A percentile compares a stretch with the other conserved stretches of the same genome.
phyloP scores from a whole-genome alignment of 1,140 invertebrate species.

The Dryas iulia region DNA sequence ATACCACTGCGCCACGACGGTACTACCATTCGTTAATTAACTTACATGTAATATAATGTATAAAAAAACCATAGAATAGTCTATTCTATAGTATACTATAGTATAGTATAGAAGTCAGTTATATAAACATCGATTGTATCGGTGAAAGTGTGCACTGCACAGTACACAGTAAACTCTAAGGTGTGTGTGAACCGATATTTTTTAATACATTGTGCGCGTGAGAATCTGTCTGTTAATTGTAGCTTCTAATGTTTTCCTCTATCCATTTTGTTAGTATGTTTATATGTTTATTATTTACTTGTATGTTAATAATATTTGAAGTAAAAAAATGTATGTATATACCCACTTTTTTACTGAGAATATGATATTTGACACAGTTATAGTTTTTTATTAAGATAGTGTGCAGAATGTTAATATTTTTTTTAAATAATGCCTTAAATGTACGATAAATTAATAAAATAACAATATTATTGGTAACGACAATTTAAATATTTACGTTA shows the following conservation, averaged over 20 bases:
- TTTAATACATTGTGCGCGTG: background rate
- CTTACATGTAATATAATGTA: background rate
- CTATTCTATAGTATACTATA: background rate
- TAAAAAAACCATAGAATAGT: background rate
- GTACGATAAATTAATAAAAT: no score
- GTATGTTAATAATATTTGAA: no score
- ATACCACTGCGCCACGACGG: no score
- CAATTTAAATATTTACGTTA: no score
- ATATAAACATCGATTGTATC: conserved; percentile 12
- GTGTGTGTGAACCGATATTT: conserved; percentile 2
- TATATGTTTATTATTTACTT: background rate
- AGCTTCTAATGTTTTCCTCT: background rate
- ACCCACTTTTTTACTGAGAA: no score
- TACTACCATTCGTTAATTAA: background rate
- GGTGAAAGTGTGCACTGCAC: background rate
- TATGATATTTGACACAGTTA: no score
- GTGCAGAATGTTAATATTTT: no score
- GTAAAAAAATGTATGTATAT: no score
- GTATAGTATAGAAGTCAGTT: background rate
- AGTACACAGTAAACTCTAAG: no score
- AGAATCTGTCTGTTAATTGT: background rate
- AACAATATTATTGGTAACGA: no score
- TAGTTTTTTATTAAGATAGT: no score
- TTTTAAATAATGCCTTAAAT: no score
- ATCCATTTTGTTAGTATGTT: background rate